Evolutionary conservation across 2,888 invertebrate species (phyloP).

Genomic region (Microctonus hyperodae): DNA sequence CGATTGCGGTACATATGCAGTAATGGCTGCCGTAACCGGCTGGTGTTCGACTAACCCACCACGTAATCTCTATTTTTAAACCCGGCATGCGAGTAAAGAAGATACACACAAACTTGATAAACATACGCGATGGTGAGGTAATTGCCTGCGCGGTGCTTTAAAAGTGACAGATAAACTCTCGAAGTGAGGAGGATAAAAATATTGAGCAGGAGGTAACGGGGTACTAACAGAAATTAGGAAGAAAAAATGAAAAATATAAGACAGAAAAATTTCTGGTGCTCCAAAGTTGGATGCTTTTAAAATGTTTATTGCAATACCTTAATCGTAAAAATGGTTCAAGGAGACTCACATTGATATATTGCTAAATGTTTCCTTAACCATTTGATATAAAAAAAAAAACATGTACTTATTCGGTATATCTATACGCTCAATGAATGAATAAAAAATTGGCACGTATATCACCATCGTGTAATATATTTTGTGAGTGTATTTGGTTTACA

Average conservation of each 20-base stretch:
- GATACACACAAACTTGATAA: slow-evolving; percentile 31
- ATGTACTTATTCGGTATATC: background rate
- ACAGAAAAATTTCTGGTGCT: slow-evolving; percentile 20
- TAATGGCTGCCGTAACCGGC: slow-evolving; percentile 22
- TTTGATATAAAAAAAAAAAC: slow-evolving; percentile 4
- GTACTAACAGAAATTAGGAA: slow-evolving; percentile 14
- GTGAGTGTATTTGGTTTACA: background rate
- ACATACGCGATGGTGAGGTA: slow-evolving; percentile 9
- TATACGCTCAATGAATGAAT: background rate
- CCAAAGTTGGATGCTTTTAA: slow-evolving; percentile 31
- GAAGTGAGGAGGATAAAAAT: slow-evolving; percentile 13
- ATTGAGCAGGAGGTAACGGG: background rate
- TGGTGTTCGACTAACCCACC: slow-evolving; percentile 19
- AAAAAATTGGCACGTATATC: background rate
- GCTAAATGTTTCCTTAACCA: slow-evolving; percentile 14
- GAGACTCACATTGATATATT: slow-evolving; percentile 27
- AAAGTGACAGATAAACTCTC: slow-evolving; percentile 23
- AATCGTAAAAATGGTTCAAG: slow-evolving; percentile 44
- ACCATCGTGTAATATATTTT: background rate
- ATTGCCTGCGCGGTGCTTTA: background rate
- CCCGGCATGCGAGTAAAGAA: slow-evolving; percentile 34
- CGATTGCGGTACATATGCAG: slow-evolving; percentile 21
- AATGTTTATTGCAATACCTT: slow-evolving; percentile 35
- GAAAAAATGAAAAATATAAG: slow-evolving; percentile 19
- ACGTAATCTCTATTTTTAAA: slow-evolving; percentile 43